phyloP scores from a whole-genome alignment of 2,797 vertebrate genomes.

The Diplodus puntazzo region DNA sequence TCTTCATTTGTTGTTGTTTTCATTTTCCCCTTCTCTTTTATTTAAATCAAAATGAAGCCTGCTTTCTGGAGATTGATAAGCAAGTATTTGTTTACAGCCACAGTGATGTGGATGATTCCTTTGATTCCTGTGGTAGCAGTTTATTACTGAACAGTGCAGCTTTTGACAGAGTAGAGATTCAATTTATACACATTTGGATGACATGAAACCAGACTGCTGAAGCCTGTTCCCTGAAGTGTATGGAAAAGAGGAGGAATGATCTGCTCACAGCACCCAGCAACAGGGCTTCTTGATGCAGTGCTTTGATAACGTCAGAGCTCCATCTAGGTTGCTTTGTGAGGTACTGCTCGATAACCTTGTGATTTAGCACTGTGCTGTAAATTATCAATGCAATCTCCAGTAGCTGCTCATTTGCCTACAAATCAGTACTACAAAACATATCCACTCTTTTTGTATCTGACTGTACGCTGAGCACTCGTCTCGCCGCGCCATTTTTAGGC shows the following conservation, averaged over 20 bases:
- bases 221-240: constrained; percentile 58
- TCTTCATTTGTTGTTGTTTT: constrained; percentile 44
- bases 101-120: constrained; percentile 23
- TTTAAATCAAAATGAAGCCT: constrained; percentile 39
- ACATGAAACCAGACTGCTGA: constrained; percentile 61
- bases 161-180: constrained; percentile 39
- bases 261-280: constrained; percentile 80
- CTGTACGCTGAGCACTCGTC: constrained; percentile 23
- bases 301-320: constrained; percentile 90
- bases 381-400: constrained; percentile 60
- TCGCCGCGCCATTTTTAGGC: constrained; percentile 55
- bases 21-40: neutral
- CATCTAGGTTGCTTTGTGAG: constrained; percentile 87
- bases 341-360: constrained; percentile 84
- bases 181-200: constrained; percentile 53
- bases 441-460: constrained; percentile 19
- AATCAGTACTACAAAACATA: constrained; percentile 54
- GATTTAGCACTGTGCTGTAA: constrained; percentile 69
- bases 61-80: constrained; percentile 37
- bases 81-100: constrained; percentile 40
- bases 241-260: constrained; percentile 68
- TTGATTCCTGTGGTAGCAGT: constrained; percentile 30
- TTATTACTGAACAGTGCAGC: constrained; percentile 26
- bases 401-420: constrained; percentile 56
- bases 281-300: constrained; percentile 80